Conservation (phyloP, 1,140 invertebrate species). For the Mactra quadrangularis region DNA sequence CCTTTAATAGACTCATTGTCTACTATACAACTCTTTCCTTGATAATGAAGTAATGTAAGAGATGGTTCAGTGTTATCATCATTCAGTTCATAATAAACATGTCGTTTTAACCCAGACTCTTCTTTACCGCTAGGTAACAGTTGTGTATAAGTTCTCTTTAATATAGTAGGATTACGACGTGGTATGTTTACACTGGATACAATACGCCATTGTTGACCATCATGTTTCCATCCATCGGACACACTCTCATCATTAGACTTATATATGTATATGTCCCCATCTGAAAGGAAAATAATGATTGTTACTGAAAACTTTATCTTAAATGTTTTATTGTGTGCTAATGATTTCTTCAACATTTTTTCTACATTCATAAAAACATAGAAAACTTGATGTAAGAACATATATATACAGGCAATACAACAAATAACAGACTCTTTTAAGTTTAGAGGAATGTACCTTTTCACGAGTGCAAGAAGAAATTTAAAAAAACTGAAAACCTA, state of each 20-base stretch:
- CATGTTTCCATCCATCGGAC: slow-evolving; percentile 5
- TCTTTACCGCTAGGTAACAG: not conserved
- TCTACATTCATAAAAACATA: not conserved
- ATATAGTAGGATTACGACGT: not conserved
- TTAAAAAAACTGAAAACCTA: too few relatives aligned
- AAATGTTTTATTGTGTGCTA: not conserved
- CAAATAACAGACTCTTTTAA: not conserved
- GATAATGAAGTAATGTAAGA: slow-evolving; percentile 9
- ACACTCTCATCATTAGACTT: not conserved
- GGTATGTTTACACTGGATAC: slow-evolving; percentile 6
- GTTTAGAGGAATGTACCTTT: not conserved
- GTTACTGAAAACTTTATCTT: not conserved
- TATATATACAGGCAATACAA: not conserved
- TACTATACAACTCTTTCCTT: not conserved
- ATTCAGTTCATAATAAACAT: not conserved
- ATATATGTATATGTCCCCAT: slow-evolving; percentile 21
- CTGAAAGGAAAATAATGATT: not conserved
- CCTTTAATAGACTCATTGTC: too few relatives aligned
- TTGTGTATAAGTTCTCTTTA: not conserved
- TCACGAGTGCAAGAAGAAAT: not conserved
- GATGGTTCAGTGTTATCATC: not conserved
- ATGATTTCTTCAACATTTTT: not conserved
- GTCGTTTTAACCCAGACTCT: not conserved
- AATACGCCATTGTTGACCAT: slow-evolving; percentile 17
- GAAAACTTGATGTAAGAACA: not conserved